Evolutionary conservation across 2,888 invertebrate species (phyloP), one percentile per base, ranked within the genome.

Genomic region (Brachylomia viminalis): DNA sequence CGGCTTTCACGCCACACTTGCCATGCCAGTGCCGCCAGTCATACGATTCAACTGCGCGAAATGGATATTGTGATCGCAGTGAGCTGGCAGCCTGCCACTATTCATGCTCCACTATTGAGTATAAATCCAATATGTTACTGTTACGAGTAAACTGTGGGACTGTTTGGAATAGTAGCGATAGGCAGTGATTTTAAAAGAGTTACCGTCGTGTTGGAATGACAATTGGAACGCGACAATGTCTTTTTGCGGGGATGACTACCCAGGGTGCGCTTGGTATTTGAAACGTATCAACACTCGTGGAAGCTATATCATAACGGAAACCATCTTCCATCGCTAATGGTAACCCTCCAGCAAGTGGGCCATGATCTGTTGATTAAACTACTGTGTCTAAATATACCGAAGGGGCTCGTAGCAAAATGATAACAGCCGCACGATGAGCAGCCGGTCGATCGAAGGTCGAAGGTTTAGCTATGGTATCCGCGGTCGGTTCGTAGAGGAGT

Each of bases 81-180:
- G 61, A 72, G 81, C 72, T 83, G 83, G 84, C 83, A 81, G 69
- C 1, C 59, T 83, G 83, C 83, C 84, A 83, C 84, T 70, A 81
- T 69, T 84, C 73, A 77, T 62, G 81, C 78, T 72, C 78, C 72
- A 81, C 77, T 84, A 81, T 72, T 56, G 74, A 77, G 84, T 84
- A 83, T 84, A 83, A 83, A 83, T 84, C 83, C 83, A 83, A 83
- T 77, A 81, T 83, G 84, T 83, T 77, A 84, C 84, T 77, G 81
- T 81, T 83, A 79, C 79, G 62, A 83, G 62, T 82, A 68, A 47
- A 74, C 77, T 68, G 72, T 17, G 70, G 20, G 33, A 59, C 33
- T 77, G 77, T 77, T 20, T 56, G 61, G 42, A 54, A 67, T 69
- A 42, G 33, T 33, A 23, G 33, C 56, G 65, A 66, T 61, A 83